These are phyloP conservation scores for Dicrostonyx torquatus DNA, from an alignment of 2,797 vertebrate genomes.

Conservation along the genomic window DNA sequence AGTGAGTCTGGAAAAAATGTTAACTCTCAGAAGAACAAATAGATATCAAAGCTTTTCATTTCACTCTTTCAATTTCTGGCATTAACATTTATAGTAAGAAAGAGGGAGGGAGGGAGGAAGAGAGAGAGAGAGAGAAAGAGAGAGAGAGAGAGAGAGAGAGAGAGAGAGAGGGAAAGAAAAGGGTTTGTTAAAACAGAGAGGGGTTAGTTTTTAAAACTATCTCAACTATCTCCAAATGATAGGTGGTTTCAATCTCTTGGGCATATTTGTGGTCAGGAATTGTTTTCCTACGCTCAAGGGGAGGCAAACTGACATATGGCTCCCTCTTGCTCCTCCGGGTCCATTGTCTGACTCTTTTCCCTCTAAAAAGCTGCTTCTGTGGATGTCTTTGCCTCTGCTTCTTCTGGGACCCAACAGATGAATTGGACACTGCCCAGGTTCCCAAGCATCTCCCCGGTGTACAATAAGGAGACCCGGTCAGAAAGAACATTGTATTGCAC, in stretches of 20 bases:
- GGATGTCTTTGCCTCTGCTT: not conserved
- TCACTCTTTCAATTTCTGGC: slow-evolving; percentile 10
- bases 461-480: not conserved
- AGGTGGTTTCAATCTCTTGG: slow-evolving; percentile 7
- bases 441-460: not conserved
- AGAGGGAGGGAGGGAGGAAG: too few species aligned
- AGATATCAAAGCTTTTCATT: not conserved
- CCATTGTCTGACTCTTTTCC: not conserved
- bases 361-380: not conserved
- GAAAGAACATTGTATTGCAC: not conserved
- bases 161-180: not conserved
- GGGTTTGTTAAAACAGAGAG: not conserved
- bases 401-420: not conserved
- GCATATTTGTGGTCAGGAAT: not conserved
- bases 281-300: not conserved
- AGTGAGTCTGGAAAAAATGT: slow-evolving; percentile 26
- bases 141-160: too few species aligned
- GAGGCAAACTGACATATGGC: not conserved
- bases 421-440: not conserved
- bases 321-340: not conserved
- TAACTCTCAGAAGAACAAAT: slow-evolving; percentile 15
- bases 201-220: not conserved
- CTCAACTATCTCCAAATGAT: not conserved
- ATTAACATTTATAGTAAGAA: not conserved
- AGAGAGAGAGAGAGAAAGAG: too few species aligned